Evolutionary conservation across 37 sponge, comb jelly and placozoan genomes (phyloP), one percentile per base, ranked within the genome.

Genomic region (Oscarella lobularis): DNA sequence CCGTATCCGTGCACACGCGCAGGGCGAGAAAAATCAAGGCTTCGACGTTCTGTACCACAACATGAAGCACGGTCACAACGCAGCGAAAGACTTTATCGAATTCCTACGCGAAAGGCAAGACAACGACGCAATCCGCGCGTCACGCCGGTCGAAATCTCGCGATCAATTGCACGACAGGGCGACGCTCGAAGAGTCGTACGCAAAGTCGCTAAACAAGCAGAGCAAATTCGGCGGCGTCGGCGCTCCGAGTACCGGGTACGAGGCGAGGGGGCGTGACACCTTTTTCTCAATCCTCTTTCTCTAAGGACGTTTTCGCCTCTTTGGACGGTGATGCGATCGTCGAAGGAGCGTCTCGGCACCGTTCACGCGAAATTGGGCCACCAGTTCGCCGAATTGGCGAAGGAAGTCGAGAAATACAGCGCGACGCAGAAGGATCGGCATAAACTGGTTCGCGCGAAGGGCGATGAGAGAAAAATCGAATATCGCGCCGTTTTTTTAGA

Each of bases 31-130:
- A 20, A 48, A 48, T 48, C 60, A 48, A 20, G 60, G 60, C 60
- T 48, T 48, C 60, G 20, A 20, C 20, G 20, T 20, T 20, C 60
- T 48, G 9, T 48, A 48, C 20, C 60, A 48, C 60, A 48, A 48
- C 60, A 48, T 48, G 60, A 48, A 48, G 60, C 60, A 48, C 20
- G 60, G 60, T 27, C 60, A 48, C 60, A 48, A 48, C 60, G 60
- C 60, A 27, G 60, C 60, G 14, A 48, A 48, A 20, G 60, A 48
- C 14, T 9, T 48, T 9, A 20, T 20, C 20, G 60, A 48, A 20
- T 48, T 48, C 20, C 20, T 48, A 27, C 9, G 60, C 9, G 60
- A 48, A 20, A 48, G 60, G 60, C 20, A 27, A n/a, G n/a, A n/a
- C n/a, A n/a, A n/a, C n/a, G n/a, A n/a, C n/a, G n/a, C n/a, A n/a